Percentiles rank a stretch among this genome's conserved stretches.
Evolutionary conservation across 1,140 invertebrate species (phyloP).

Genomic region (Neotoxoptera formosana): DNA sequence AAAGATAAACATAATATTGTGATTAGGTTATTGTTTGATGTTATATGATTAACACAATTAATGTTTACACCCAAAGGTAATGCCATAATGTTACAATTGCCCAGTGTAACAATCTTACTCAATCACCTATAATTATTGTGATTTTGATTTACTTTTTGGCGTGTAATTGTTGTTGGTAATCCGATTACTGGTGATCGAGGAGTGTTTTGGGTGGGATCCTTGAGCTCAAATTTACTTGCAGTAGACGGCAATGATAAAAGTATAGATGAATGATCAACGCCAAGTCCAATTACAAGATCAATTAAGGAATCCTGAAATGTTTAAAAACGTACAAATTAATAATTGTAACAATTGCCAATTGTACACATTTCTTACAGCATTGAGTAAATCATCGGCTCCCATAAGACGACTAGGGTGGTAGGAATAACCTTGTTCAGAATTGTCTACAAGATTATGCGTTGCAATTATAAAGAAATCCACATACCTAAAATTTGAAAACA

Average conservation of each 20-base stretch:
- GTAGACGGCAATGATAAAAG: constrained; percentile 75
- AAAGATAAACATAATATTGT: background rate
- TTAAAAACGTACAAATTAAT: constrained; percentile 37
- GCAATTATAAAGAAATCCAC: constrained; percentile 74
- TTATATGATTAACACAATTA: background rate
- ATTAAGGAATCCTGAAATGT: constrained; percentile 75
- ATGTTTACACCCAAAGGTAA: background rate
- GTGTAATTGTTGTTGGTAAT: constrained; percentile 68
- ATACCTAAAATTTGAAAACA: constrained; percentile 63
- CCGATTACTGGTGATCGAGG: constrained; percentile 72
- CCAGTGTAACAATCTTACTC: background rate
- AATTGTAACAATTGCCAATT: background rate
- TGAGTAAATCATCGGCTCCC: constrained; percentile 79
- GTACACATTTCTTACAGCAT: constrained; percentile 69
- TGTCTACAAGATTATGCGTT: constrained; percentile 73
- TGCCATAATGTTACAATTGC: background rate
- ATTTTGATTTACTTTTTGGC: constrained; percentile 66
- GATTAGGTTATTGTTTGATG: background rate
- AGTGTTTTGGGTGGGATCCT: constrained; percentile 71
- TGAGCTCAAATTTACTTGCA: constrained; percentile 72
- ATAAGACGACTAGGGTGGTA: constrained; percentile 80
- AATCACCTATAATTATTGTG: background rate
- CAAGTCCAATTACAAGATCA: constrained; percentile 76
- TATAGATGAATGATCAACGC: constrained; percentile 74
- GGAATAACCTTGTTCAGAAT: constrained; percentile 69